phyloP scores from a whole-genome alignment of 2,113 vertebrate genomes.

The Sebastes fasciatus region DNA sequence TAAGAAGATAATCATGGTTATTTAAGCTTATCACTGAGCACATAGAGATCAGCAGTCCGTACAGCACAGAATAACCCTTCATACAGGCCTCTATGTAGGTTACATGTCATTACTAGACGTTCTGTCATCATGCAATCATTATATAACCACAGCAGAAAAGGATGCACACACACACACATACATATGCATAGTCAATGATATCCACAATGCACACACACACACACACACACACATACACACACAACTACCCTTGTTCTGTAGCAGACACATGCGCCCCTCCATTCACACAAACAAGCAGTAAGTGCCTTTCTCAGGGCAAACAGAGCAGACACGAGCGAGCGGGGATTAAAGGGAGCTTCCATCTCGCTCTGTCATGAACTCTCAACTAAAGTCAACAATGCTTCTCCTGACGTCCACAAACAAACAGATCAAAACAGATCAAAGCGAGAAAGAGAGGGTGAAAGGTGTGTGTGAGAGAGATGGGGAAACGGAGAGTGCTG shows the following conservation, averaged over 20 bases:
- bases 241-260: not conserved
- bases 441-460: not conserved
- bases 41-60: not conserved
- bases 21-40: conserved; percentile 7
- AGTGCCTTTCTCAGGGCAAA: conserved; percentile 1
- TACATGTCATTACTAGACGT: not conserved
- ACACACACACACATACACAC: not conserved
- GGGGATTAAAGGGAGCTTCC: conserved; percentile 39
- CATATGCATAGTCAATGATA: not conserved
- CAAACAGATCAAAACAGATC: conserved; percentile 25
- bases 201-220: not conserved
- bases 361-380: conserved; percentile 17
- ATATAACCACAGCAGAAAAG: not conserved
- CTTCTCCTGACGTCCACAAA: conserved; percentile 35
- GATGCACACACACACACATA: not conserved
- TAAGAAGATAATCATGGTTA: conserved; percentile 10
- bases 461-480: not conserved
- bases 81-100: not conserved
- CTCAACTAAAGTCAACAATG: conserved; percentile 4
- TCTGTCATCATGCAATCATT: not conserved
- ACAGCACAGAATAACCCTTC: not conserved
- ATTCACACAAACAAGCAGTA: not conserved
- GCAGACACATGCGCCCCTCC: not conserved
- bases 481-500: not conserved
- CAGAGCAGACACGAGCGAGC: not conserved